Evolutionary conservation across 2,888 invertebrate species (phyloP).

Genomic region (Unio delphinus): DNA sequence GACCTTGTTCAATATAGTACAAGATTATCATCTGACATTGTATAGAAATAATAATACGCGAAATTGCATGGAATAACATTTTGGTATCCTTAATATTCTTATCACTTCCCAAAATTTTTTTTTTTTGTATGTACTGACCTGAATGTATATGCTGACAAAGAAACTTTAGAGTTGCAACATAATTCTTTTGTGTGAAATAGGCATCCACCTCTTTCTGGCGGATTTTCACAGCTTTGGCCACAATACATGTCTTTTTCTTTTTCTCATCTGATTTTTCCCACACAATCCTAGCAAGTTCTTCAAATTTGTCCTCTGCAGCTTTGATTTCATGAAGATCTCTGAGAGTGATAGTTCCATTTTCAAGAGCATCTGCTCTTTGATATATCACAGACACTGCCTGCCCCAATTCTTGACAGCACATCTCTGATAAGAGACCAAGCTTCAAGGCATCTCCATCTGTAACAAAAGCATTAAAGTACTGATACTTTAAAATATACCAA

Average conservation of each 20-base stretch:
- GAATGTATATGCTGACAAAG: slow-evolving; percentile 2
- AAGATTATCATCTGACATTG: no score
- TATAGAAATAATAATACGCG: no score
- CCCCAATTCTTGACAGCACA: neutral
- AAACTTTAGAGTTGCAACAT: neutral
- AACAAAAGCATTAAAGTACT: no score
- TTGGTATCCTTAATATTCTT: no score
- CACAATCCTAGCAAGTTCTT: neutral
- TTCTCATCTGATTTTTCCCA: neutral
- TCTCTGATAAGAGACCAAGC: neutral
- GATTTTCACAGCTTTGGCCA: slow-evolving; percentile 1
- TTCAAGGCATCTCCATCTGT: no score
- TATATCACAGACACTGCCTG: slow-evolving; percentile 3
- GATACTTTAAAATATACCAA: no score
- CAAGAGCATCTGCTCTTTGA: slow-evolving; percentile 1
- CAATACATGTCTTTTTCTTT: neutral
- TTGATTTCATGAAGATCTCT: slow-evolving; percentile 11
- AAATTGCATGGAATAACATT: no score
- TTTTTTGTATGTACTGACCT: no score
- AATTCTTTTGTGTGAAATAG: neutral
- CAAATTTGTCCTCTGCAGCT: slow-evolving; percentile 9
- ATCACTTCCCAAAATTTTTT: no score
- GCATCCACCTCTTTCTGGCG: slow-evolving; percentile 2
- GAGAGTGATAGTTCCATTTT: slow-evolving; percentile 12
- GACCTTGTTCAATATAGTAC: no score